Conservation (phyloP, 2,113 vertebrate genomes). For the Panthera leo region DNA sequence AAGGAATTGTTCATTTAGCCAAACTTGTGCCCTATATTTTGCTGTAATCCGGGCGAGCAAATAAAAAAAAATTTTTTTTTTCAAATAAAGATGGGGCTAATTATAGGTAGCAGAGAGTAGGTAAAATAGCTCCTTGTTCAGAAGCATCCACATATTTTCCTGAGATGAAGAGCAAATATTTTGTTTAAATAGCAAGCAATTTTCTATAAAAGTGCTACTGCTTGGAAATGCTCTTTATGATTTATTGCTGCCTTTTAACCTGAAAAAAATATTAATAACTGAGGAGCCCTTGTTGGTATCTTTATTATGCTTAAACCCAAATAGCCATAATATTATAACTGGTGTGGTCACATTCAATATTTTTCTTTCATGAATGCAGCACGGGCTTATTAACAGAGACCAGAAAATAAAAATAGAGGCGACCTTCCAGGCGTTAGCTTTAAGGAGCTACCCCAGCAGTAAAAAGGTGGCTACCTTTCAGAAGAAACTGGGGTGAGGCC, state of each 20-base stretch:
- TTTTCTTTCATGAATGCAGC: slow-evolving; percentile 74
- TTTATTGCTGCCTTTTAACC: slow-evolving; percentile 81
- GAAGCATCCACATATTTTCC: slow-evolving; percentile 75
- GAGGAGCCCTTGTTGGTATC: slow-evolving; percentile 76
- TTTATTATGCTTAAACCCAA: slow-evolving; percentile 77
- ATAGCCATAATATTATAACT: slow-evolving; percentile 76
- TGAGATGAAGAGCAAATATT: slow-evolving; percentile 81
- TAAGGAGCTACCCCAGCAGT: not conserved
- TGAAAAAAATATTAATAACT: slow-evolving; percentile 81
- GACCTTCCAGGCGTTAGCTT: not conserved
- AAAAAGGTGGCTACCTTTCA: not conserved
- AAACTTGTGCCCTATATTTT: slow-evolving; percentile 59
- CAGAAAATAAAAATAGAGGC: slow-evolving; percentile 67
- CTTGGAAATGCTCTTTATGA: slow-evolving; percentile 75
- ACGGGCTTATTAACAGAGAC: slow-evolving; percentile 67
- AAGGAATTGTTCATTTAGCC: slow-evolving; percentile 23
- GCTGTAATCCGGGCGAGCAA: slow-evolving; percentile 42
- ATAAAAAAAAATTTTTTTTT: slow-evolving; percentile 30
- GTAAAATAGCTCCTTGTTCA: slow-evolving; percentile 75
- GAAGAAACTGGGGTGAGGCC: not conserved
- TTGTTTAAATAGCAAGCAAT: slow-evolving; percentile 81
- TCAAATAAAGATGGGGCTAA: slow-evolving; percentile 65
- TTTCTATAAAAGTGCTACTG: slow-evolving; percentile 80
- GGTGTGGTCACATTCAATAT: slow-evolving; percentile 68
- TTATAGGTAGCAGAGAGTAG: slow-evolving; percentile 64